These are phyloP conservation scores for Scaptomyza reducta DNA, from an alignment of 2,888 invertebrate genomes.

Conservation along the genomic window DNA sequence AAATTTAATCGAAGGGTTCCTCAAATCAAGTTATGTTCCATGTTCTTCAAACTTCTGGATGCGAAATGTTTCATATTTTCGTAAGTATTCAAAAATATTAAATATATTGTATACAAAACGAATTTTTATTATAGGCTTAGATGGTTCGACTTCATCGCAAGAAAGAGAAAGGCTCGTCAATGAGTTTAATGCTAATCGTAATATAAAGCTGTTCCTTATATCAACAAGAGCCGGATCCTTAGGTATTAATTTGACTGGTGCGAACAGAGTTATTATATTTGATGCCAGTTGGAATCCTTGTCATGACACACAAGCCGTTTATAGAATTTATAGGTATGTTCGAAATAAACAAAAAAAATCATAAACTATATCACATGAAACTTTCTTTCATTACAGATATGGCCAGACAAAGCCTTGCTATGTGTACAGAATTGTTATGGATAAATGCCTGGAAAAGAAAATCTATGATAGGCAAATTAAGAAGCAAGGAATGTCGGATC, in stretches of 20 bases:
- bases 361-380: not conserved
- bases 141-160: constrained; percentile 96
- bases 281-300: constrained; percentile 99
- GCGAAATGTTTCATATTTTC: constrained; percentile 94
- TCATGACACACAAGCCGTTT: constrained; percentile 98
- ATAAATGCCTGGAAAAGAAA: constrained; percentile 98
- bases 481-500: constrained; percentile 98
- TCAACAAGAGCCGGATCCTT: constrained; percentile 98
- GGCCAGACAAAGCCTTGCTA: constrained; percentile 97
- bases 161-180: constrained; percentile 98
- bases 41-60: constrained; percentile 91
- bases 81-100: constrained; percentile 86
- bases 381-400: constrained; percentile 86
- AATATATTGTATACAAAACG: not conserved
- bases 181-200: constrained; percentile 95
- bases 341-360: not conserved
- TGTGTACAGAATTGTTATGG: constrained; percentile 98
- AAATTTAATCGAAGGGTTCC: constrained; percentile 96
- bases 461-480: constrained; percentile 99
- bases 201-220: constrained; percentile 95
- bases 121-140: constrained; percentile 87
- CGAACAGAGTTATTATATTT: constrained; percentile 98
- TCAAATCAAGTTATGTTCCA: constrained; percentile 89
- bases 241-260: constrained; percentile 98
- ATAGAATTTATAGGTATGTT: constrained; percentile 91